Evolutionary conservation across 2,888 invertebrate genomes (phyloP), one percentile per base, ranked within the genome.

Genomic region (Schrankia costaestrigalis): DNA sequence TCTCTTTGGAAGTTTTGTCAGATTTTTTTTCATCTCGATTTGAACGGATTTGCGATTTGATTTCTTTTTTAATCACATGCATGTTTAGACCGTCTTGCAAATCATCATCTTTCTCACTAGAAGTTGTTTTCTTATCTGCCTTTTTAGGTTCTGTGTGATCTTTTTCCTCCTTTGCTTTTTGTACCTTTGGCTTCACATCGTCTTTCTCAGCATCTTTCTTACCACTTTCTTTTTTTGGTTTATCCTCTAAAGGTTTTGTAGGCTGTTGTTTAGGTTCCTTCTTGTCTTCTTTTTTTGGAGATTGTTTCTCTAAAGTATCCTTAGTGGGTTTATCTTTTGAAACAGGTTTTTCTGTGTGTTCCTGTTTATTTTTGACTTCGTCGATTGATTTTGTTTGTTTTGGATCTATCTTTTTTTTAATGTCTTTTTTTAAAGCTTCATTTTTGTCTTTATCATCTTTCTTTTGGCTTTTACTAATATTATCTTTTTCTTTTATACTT

Each of bases 1-100:
- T 60, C 48, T 71, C 47, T 43, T 35, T 41, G 28, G 47, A 41
- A 28, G 43, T 51, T 52, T 56, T 53, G 26, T 56, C 51, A 1
- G 46, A 21, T 41, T 48, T 53, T 41, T 50, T 51, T 24, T 46
- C 45, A 13, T 45, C 46, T 3, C 7, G 33, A 32, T 27, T 30
- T 36, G 52, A 17, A 28, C 45, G 31, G 35, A 43, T 22, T 47
- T 48, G 10, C 32, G 15, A 17, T 46, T 67, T 66, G 3, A 38
- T 42, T 31, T 58, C 58, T 37, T 46, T 58, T 48, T 49, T 57
- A 3, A 40, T 33, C 4, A 48, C 44, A 3, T 34, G 23, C 28
- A 44, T 44, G 32, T 64, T 57, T 19, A 47, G 43, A 15, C 48
- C 51, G 18, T 50, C 47, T 38, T 52, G 41, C 22, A 35, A 26